Base-by-base conservation (phyloP, 2,113 vertebrate genomes). In the Oryzias melastigma region DNA sequence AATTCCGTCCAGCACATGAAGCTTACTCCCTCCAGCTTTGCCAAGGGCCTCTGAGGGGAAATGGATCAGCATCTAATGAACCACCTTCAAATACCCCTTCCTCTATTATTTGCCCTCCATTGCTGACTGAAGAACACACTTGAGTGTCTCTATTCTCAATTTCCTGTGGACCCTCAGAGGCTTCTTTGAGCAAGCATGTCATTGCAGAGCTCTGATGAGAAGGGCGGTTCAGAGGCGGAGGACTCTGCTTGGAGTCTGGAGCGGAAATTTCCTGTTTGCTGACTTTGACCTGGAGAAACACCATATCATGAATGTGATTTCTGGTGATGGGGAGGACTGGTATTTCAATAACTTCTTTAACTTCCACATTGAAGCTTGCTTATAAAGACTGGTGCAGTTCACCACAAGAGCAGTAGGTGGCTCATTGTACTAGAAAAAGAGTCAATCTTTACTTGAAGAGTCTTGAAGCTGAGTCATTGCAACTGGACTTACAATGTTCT, bases 11-110 rank as follows among this genome's bases (percentile, higher is more conserved):
- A 46, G 62, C 65, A 77, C 68, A 62, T 83, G 72, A 73, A 46
- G 55, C 60, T 48, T 35, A 65, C 73, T 84, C 80, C 72, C 86
- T 62, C 20, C 63, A 75, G 71, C 62, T 65, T 60, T 27, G 43
- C 18, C 14, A 2, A 35, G 52, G 51, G 48, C 71, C 81, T 84
- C 66, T 57, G 51, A 66, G 71, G 62, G 68, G 58, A 71, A 67
- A 57, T 55, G 82, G 73, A 83, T 80, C 73, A 81, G 77, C 54
- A 71, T 87, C 80, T 89, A 80, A 84, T 83, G 78, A 89, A 83
- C 77, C 41, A 25, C 72, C 79, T 85, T 84, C 84, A 88, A 82
- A 89, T 85, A 88, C 59, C 56, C 74, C 70, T 73, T 73, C 71
- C 65, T 78, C 75, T 61, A 67, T 68, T 77, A 70, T 81, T 74